Evolutionary conservation across 2,888 invertebrate species (phyloP), one percentile per base, ranked within the genome.

Genomic region (Pterobdella sp.): DNA sequence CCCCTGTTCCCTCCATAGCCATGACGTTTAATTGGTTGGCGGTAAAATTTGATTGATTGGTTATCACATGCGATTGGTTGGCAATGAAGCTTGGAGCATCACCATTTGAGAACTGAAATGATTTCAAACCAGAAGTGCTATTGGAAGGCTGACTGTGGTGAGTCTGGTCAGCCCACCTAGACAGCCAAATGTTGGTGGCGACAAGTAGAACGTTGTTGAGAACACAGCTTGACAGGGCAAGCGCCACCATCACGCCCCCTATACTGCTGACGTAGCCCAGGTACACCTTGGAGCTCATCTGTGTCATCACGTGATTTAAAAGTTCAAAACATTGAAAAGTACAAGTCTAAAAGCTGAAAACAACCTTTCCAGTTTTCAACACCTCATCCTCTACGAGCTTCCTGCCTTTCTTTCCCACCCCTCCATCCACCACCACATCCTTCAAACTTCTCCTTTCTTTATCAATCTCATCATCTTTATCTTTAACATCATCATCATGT

Each of bases 101-200:
- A n/a, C n/a, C n/a, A n/a, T n/a, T n/a, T n/a, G n/a, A n/a, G n/a
- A n/a, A n/a, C n/a, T n/a, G n/a, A n/a, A n/a, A n/a, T n/a, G n/a
- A n/a, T n/a, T n/a, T n/a, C n/a, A n/a, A n/a, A n/a, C n/a, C n/a
- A n/a, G n/a, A n/a, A n/a, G n/a, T n/a, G n/a, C n/a, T n/a, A 22
- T 7, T 42, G 7, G 49, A 42, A 14, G 49, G 49, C 49, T 14
- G 49, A 42, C 10, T 42, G 7, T 7, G 49, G 49, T 42, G 22
- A 42, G 49, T 7, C 49, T 42, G 49, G 49, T 7, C 49, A 42
- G 49, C 63, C 71, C 71, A 71, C 42, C 29, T n/a, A 18, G 56
- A 31, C 35, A 71, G 63, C 71, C 71, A 71, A 52, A 71, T n/a
- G 34, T 71, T 71, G 0, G 71, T 60, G 1, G 71, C 60, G 18